These are phyloP conservation scores for Lasioglossum figueresi DNA, from an alignment of 2,888 invertebrate genomes.

Conservation along the genomic window DNA sequence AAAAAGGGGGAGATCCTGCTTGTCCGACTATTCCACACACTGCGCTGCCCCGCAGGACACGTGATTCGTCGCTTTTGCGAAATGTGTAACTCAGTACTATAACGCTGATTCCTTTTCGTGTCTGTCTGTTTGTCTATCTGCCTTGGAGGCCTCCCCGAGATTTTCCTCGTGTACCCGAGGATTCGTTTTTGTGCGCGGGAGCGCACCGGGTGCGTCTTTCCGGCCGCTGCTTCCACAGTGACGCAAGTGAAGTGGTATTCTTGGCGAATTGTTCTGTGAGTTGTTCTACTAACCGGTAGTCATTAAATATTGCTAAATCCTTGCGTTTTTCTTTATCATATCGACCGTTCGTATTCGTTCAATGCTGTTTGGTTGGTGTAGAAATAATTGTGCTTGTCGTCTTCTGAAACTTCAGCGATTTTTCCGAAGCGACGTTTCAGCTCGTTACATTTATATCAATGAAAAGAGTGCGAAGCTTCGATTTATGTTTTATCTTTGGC, in stretches of 20 bases:
- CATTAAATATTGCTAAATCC: constrained; percentile 1
- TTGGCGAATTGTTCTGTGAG: constrained; percentile 6
- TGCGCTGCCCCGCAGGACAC: constrained; percentile 61
- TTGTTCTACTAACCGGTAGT: constrained; percentile 16
- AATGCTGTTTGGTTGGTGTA: neutral
- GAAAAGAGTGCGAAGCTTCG: neutral
- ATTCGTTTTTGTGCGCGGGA: constrained; percentile 39
- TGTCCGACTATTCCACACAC: constrained; percentile 63
- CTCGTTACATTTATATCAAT: too few species aligned
- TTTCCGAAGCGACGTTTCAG: neutral
- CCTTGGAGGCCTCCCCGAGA: constrained; percentile 16
- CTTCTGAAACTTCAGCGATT: neutral
- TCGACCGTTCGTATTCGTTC: neutral
- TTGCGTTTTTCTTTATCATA: neutral
- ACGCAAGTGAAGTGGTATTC: constrained; percentile 53
- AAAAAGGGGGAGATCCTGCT: constrained; percentile 63
- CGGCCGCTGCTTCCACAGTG: constrained; percentile 39
- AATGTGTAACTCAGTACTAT: constrained; percentile 56
- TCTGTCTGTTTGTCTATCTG: neutral
- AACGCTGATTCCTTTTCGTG: constrained; percentile 18
- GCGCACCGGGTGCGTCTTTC: constrained; percentile 38
- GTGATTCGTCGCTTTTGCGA: constrained; percentile 59
- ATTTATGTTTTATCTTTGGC: neutral
- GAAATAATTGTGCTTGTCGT: neutral
- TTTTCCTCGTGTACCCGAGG: constrained; percentile 18